Base-by-base conservation (phyloP, 1,140 invertebrate species). In the Lineus longissimus region DNA sequence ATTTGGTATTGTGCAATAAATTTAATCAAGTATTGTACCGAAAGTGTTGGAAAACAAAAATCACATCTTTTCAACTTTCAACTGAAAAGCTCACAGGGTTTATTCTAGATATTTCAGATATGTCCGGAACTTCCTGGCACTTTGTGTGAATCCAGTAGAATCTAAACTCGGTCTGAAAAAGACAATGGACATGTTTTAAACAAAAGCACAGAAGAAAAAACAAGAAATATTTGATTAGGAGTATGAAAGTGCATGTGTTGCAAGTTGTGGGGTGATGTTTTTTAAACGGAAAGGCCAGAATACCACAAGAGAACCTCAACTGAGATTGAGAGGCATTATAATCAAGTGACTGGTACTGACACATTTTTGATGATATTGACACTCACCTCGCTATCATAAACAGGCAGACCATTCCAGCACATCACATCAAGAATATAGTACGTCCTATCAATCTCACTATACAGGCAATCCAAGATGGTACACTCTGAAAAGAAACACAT, bases 351-450 rank as follows among this genome's bases (percentile, higher is more conserved):
- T n/a, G n/a, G n/a, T n/a, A n/a, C n/a, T n/a, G n/a, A n/a, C n/a
- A n/a, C n/a, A 55, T 22, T n/a, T n/a, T n/a, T 29, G 4, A 43
- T 13, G 54, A 58, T 60, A 54, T 22, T 60, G 59, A 33, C 55
- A 73, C 75, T 85, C 85, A 92, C 90, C 76, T 94, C 91, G 82
- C 89, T 91, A 70, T 93, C 86, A 61, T 87, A 83, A 59, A 93
- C 84, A 17, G 87, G 83, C 66, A 89, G 86, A 66, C 86, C 87
- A 66, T 89, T 91, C 91, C 92, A 96, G 45, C 86, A 87, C 43
- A 97, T 82, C 4, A 93, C 82, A 79, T 96, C 94, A 54, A 95
- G 76, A 1, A 93, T 84, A 79, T 88, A 94, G 76, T 89, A 89
- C 0, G 83, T 87, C 61, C 88, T 86, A 36, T 79, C 74, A 0